phyloP scores from a whole-genome alignment of 1,140 invertebrate species.

The Megathymus violae region DNA sequence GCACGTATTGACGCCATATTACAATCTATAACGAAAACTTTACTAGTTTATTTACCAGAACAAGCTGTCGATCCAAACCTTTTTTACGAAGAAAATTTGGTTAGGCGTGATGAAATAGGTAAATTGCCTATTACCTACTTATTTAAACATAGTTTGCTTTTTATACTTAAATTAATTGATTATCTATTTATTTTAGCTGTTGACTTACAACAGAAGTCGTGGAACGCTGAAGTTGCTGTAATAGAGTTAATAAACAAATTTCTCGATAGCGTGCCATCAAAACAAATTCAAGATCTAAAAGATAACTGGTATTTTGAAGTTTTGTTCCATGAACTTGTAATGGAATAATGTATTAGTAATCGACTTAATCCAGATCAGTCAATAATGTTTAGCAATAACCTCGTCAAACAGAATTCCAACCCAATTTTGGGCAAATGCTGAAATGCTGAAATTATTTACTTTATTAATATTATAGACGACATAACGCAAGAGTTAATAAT shows the following conservation, averaged over 20 bases:
- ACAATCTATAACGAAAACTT: slow-evolving; percentile 86
- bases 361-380: no score
- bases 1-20: slow-evolving; percentile 89
- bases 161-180: no score
- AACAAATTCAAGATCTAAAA: slow-evolving; percentile 83
- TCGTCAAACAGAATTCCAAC: no score
- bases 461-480: no score
- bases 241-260: slow-evolving; percentile 89
- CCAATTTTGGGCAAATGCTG: no score
- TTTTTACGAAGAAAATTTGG: slow-evolving; percentile 87
- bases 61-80: slow-evolving; percentile 86
- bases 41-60: slow-evolving; percentile 87
- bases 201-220: slow-evolving; percentile 75
- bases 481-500: neutral
- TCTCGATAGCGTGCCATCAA: slow-evolving; percentile 84
- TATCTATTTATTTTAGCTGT: no score
- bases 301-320: slow-evolving; percentile 83
- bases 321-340: no score
- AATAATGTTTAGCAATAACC: no score
- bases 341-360: no score
- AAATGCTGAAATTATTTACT: no score
- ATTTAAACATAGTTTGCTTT: no score
- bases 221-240: slow-evolving; percentile 86
- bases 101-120: slow-evolving; percentile 83
- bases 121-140: no score